Base-by-base conservation (phyloP, 1,140 invertebrate species). In the Trinorchestia longiramus region DNA sequence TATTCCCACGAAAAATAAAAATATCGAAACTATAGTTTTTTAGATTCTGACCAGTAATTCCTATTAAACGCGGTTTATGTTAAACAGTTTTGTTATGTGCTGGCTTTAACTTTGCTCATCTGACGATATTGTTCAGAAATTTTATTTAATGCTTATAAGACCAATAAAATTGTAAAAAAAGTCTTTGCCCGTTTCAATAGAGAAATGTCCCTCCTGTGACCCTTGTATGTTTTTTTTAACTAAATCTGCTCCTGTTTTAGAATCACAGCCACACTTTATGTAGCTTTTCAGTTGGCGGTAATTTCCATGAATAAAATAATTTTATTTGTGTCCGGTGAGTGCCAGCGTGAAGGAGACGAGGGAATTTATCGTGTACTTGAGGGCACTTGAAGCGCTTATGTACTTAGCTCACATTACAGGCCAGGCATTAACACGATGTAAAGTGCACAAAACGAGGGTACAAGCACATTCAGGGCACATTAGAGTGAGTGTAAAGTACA, bases 391-490 rank as follows among this genome's bases (percentile, higher is more conserved):
- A 11, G 62, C 62, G 15, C 62, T 90, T 94, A 94, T 43, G 43
- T 94, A 94, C 92, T 94, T 94, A 94, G 44, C 44, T 44, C 17
- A 94, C 43, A 47, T 94, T 94, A 94, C 40, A n/a, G 92, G 19
- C 41, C 15, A 28, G 41, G 43, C 92, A 94, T 94, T 45, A 94
- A n/a, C 36, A 19, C 92, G 43, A 44, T 94, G 43, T 94, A 40
- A 42, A 94, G 4, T 45, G 92, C 43, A 45, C 8, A 43, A 94
- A 94, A 43, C 44, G 36, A 45, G 40, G 40, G 44, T 43, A 94
- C 41, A n/a, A 94, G 92, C 92, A 94, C 92, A 94, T 47, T 94
- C 43, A 45, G 92, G 92, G 92, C 92, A 94, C 92, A 94, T 94
- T 94, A 94, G 44, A 19, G 44, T 40, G 43, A 45, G 41, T 6